phyloP scores from a whole-genome alignment of 1,140 invertebrate species.

The Euborellia annulipes region DNA sequence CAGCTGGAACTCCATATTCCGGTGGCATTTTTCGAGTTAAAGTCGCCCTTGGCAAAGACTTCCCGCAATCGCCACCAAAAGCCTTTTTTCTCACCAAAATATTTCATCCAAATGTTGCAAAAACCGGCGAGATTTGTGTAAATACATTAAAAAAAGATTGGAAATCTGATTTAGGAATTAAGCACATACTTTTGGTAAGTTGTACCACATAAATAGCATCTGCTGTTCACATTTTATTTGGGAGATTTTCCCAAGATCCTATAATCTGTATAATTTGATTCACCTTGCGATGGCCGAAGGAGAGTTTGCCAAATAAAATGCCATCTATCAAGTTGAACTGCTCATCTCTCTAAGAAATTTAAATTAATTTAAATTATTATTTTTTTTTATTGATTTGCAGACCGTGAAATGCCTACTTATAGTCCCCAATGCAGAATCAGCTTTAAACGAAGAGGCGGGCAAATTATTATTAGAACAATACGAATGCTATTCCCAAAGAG shows the following conservation, averaged over 20 bases:
- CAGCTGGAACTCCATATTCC: conserved; percentile 72
- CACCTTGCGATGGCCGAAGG: too few species aligned
- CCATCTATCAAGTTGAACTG: too few species aligned
- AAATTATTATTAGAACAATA: conserved; percentile 81
- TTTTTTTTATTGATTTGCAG: too few species aligned
- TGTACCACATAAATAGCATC: too few species aligned
- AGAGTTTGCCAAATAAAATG: too few species aligned
- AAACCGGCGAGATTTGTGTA: conserved; percentile 91
- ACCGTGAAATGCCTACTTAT: conserved; percentile 86
- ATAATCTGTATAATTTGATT: too few species aligned
- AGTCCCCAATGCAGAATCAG: conserved; percentile 87
- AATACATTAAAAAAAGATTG: conserved; percentile 95
- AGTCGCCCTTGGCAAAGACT: conserved; percentile 80
- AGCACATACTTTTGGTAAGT: conserved; percentile 81
- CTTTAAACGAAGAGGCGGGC: conserved; percentile 85
- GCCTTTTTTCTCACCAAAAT: conserved; percentile 93
- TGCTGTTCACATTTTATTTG: too few species aligned
- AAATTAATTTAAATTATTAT: too few species aligned
- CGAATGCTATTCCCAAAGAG: conserved; percentile 76
- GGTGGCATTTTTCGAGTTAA: conserved; percentile 79
- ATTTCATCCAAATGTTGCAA: conserved; percentile 93
- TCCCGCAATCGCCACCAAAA: conserved; percentile 83
- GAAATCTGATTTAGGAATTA: conserved; percentile 89
- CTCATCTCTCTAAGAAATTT: too few species aligned
- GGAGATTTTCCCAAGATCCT: too few species aligned